Evolutionary conservation across 1,140 invertebrate genomes (phyloP), one percentile per base, ranked within the genome.

Genomic region (Leptoteleia sp.): DNA sequence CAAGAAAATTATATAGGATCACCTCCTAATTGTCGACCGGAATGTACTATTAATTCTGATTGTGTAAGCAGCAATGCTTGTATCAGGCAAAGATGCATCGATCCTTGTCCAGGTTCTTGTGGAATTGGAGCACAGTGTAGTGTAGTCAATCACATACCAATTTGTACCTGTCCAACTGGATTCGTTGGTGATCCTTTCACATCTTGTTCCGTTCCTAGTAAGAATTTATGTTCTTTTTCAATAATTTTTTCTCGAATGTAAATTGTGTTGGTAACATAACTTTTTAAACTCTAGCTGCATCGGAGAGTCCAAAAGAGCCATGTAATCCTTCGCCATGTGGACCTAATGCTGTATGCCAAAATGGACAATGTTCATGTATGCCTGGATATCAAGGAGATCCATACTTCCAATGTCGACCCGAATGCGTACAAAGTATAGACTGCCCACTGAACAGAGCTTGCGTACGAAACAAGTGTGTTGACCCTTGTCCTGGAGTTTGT

Each of bases 81-180:
- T 61, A 89, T 94, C 37, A 90, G 92, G 80, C 91, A 91, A 76
- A 94, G 93, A 83, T 96, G 94, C 83, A 87, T 87, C 25, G 93
- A 95, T 86, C 95, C 95, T 13, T 95, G 94, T 82, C 91, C 91
- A 4, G 94, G 94, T 27, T 91, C 93, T 4, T 96, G 95, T 83
- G 94, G 94, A 8, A 85, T 92, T 7, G 91, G 92, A 73, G 94
- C 95, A 1, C 89, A 92, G 48, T 96, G 95, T 81, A 90, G 90
- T 16, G 93, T 94, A 5, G 89, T 92, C 4, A 93, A 92, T 82
- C 94, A 96, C 81, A 91, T 93, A 2, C 93, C 94, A 6, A 92
- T 93, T 54, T 96, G 95, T 81, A 91, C 90, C 1, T 96, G 95
- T 77, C 91, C 92, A 0, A 87, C 88, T 68, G 91, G 91, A 35